A percentile compares a stretch with the other conserved stretches of the same genome.
Evolutionary conservation across 2,113 vertebrate species (phyloP).

Genomic region (Lontra canadensis): DNA sequence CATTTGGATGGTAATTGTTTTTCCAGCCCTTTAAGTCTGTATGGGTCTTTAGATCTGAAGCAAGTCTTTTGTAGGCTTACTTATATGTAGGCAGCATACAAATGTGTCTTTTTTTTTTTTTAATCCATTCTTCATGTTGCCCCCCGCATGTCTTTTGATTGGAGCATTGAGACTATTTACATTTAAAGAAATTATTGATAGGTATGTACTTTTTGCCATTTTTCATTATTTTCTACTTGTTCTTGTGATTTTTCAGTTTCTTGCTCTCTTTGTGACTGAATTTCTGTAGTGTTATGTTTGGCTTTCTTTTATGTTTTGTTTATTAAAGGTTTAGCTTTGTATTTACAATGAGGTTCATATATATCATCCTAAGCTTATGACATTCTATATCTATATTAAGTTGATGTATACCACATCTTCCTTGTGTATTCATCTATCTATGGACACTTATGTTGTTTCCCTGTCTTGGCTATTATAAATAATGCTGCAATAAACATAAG

Average conservation of each 20-base stretch:
- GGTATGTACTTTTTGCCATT: background rate
- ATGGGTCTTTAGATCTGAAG: background rate
- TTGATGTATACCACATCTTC: background rate
- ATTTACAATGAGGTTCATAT: background rate
- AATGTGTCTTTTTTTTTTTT: background rate
- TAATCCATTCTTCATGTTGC: background rate
- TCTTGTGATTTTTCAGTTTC: background rate
- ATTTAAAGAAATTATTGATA: background rate
- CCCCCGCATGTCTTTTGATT: background rate
- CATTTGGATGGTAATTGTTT: background rate
- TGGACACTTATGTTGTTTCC: background rate
- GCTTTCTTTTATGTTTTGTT: background rate
- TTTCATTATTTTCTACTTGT: background rate
- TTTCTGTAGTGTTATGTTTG: background rate
- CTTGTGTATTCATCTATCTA: background rate
- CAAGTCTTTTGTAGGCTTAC: background rate
- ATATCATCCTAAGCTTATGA: background rate
- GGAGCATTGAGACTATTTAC: background rate
- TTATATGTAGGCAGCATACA: background rate
- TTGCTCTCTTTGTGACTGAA: background rate
- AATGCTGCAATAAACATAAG: background rate
- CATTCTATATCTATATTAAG: background rate
- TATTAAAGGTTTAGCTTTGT: background rate
- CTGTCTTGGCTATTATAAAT: background rate
- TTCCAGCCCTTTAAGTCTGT: background rate